Evolutionary conservation across 2,888 invertebrate genomes (phyloP), one percentile per base, ranked within the genome.

Genomic region (Archips crataeganus): DNA sequence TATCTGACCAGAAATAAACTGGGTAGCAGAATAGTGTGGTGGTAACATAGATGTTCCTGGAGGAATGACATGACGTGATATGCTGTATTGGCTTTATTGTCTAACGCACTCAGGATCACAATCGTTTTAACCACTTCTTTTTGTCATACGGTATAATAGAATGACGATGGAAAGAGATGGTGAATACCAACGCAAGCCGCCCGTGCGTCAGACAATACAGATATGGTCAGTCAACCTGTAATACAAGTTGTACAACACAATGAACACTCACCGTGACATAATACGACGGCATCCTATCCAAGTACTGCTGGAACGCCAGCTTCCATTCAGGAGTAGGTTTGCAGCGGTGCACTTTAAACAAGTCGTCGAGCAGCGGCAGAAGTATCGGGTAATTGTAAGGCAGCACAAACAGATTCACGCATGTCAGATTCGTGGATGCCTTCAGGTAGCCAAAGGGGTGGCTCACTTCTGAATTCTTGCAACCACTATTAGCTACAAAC

Each of bases 301-400:
- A 96, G 85, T 99, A 99, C 89, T 97, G 97, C 81, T 98, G 98
- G 91, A 99, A 99, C 77, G 98, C 97, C 71, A 97, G 96, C 84
- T 98, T 96, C 98, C 99, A 99, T 86, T 99, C 98, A 64, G 97
- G 97, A 11, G 98, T 97, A 5, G 98, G 98, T 89, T 99, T 99
- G 90, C 98, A 96, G 68, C 98, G 96, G 87, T 98, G 98, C 76
- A 98, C 97, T 92, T 99, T 98, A 87, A 98, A 98, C 70, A 99
- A 92, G 85, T 99, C 99, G 84, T 99, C 99, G 42, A 99, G 93
- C 10, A 99, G 93, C 0, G 99, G 98, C 83, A 99, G 91, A 47
- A 99, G 92, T 49, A 98, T 97, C 1, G 99, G 99, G 91, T 99
- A 99, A 93, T 99, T 99, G 94, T 99, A 99, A 39, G 99, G 99